Base-by-base conservation (phyloP, 1,140 invertebrate genomes). In the Magallana ariakensis region DNA sequence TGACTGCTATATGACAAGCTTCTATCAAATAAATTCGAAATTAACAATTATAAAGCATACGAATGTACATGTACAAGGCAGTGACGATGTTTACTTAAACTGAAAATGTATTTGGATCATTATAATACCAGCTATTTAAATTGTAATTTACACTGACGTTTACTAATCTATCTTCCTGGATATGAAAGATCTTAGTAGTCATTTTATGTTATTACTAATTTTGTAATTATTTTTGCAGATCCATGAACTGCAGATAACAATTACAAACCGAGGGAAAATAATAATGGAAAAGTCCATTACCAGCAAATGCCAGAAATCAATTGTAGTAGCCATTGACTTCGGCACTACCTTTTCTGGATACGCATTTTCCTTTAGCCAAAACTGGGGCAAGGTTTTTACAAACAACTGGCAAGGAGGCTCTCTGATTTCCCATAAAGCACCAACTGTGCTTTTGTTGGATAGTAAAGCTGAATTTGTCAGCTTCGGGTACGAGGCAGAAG, bases 261-360 rank as follows among this genome's bases (percentile, higher is more conserved):
- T 11, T 3, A 26, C 5, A 33, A 11, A 9, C 66, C 22, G 22
- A 26, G 33, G 33, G 5, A 11, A 70, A 13, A 26, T 13, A 8
- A 70, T 3, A 19, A 70, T 70, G 66, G 22, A 70, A 13, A 70
- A 70, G 15, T 70, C 66, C 9, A 70, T 70, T 26, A 70, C 66
- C 9, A 70, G 66, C 9, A 84, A 84, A 19, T 66, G 33, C 16
- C 46, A 70, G 26, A 66, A 85, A 11, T 16, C 80, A 33, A 83
- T 96, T 3, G 95, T 96, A 0, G 95, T 96, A 4, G 96, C 96
- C 6, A 95, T 96, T 66, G 96, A 96, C 91, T 95, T 96, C 88
- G 96, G 96, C 0, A 96, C 96, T 0, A 96, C 96, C 0, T 96
- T 95, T 90, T 95, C 95, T 55, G 96, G 96, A 0, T 96, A 96